A percentile compares a stretch with the other conserved stretches of the same genome.
phyloP scores from a whole-genome alignment of 2,113 vertebrate species.

The Eidolon helvum region DNA sequence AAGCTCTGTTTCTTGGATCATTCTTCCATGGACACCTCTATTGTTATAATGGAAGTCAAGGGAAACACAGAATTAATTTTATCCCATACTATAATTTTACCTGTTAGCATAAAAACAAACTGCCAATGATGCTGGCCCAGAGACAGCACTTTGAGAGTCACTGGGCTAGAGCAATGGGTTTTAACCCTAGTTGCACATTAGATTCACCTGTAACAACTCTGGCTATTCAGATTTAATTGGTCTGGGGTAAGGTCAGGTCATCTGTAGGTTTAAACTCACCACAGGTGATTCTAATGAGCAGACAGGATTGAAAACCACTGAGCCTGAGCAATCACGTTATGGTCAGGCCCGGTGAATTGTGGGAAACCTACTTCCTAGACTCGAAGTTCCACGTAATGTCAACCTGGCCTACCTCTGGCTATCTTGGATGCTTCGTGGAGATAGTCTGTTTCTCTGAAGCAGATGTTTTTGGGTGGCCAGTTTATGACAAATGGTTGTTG shows the following conservation, averaged over 20 bases:
- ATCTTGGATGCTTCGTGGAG: background rate
- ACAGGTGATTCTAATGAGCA: background rate
- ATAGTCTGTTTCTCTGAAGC: background rate
- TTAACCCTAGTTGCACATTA: background rate
- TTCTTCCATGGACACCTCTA: background rate
- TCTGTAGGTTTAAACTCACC: background rate
- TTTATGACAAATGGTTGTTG: background rate
- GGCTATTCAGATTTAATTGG: background rate
- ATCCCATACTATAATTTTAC: background rate
- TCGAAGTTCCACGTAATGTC: background rate
- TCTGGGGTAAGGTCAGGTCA: background rate
- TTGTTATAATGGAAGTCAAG: background rate
- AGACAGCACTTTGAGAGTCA: background rate
- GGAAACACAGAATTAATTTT: background rate
- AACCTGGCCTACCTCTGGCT: background rate
- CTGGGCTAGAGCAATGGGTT: background rate
- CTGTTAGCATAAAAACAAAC: background rate
- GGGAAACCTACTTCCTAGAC: background rate
- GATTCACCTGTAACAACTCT: background rate
- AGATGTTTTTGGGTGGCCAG: background rate
- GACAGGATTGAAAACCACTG: background rate
- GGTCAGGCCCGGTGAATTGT: background rate
- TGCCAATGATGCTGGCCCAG: background rate
- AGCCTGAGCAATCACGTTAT: background rate
- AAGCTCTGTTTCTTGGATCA: background rate